Conservation (phyloP, 2,888 invertebrate genomes). For the Salpingus planirostris region DNA sequence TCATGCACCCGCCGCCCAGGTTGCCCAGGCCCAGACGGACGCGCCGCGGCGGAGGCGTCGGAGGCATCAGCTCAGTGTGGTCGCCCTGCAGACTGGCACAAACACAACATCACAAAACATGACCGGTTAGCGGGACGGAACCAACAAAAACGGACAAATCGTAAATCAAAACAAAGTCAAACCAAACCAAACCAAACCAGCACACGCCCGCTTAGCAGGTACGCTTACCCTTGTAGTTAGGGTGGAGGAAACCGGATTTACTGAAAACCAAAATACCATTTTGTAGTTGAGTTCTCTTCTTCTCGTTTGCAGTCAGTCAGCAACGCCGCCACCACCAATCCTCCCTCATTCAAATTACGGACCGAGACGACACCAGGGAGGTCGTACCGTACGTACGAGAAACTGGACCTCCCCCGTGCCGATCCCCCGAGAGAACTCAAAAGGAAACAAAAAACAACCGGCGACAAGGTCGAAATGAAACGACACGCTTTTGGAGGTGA, state of each 20-base stretch:
- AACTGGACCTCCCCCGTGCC: too few species aligned
- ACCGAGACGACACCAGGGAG: conserved; percentile 16
- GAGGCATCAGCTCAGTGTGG: conserved; percentile 55
- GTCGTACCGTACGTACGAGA: too few species aligned
- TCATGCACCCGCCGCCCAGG: conserved; percentile 34
- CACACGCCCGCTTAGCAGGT: conserved; percentile 35
- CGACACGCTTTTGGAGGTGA: too few species aligned
- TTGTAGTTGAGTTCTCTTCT: too few species aligned
- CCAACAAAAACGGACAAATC: conserved; percentile 21
- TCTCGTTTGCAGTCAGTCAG: too few species aligned
- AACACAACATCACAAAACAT: conserved; percentile 35
- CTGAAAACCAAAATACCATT: conserved; percentile 38
- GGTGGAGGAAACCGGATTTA: conserved; percentile 49
- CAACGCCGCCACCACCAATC: conserved; percentile 14
- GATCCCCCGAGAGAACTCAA: too few species aligned
- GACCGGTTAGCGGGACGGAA: conserved; percentile 31
- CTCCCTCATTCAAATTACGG: conserved; percentile 12
- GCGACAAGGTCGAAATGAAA: too few species aligned
- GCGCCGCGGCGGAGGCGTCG: conserved; percentile 50
- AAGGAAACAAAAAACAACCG: too few species aligned
- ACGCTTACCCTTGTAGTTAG: conserved; percentile 52
- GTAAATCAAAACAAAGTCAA: too few species aligned
- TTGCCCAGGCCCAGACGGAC: conserved; percentile 33
- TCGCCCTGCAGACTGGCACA: conserved; percentile 50
- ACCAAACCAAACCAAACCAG: conserved; percentile 29